Evolutionary conservation across 2,113 vertebrate species (phyloP).

Genomic region (Heterocephalus glaber): DNA sequence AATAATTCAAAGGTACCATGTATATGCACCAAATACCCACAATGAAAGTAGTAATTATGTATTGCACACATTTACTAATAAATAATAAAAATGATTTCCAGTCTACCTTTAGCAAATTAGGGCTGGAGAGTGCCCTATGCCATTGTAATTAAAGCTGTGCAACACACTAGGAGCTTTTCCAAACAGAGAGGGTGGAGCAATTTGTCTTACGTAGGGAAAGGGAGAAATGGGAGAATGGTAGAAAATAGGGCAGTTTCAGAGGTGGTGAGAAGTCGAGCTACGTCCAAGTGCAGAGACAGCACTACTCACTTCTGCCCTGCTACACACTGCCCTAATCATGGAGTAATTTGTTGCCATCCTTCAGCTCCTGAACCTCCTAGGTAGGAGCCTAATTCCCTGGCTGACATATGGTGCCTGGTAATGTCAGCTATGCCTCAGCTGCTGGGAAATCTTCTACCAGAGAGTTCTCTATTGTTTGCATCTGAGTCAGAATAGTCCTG

Average conservation of each 20-base stretch:
- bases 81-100: conserved; percentile 22
- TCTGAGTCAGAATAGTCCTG: not conserved
- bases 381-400: conserved; percentile 28
- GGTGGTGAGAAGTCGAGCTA: not conserved
- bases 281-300: not conserved
- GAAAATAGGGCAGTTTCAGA: conserved; percentile 21
- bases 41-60: not conserved
- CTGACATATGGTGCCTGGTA: not conserved
- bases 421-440: not conserved
- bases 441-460: not conserved
- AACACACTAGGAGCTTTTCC: conserved; percentile 29
- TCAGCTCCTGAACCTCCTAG: conserved; percentile 24
- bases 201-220: conserved; percentile 12
- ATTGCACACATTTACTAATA: not conserved
- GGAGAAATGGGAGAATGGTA: not conserved
- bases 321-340: not conserved
- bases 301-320: not conserved
- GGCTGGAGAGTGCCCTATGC: not conserved
- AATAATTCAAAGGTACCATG: not conserved
- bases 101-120: conserved; percentile 53
- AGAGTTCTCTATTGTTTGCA: not conserved
- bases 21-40: not conserved
- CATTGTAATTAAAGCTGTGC: not conserved
- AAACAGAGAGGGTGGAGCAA: conserved; percentile 18
- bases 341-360: conserved; percentile 16